Evolutionary conservation across 1,140 invertebrate genomes (phyloP).

Genomic region (Anoplophora glabripennis): DNA sequence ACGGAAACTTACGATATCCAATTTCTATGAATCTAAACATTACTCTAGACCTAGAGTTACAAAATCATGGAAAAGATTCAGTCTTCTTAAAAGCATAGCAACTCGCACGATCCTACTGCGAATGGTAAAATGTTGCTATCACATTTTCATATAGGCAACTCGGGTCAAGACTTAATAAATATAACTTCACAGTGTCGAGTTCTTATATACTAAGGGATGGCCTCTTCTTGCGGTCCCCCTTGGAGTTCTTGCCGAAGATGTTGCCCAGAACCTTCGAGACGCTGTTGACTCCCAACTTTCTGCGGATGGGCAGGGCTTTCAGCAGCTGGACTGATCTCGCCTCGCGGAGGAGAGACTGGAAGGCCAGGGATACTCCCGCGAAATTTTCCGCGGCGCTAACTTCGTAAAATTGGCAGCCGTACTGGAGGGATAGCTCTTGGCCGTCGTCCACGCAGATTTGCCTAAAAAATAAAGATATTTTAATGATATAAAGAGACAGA

Average conservation of each 20-base stretch:
- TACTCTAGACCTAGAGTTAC: neutral
- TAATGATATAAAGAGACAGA: no score
- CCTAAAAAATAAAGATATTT: constrained; percentile 53
- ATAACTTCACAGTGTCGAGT: neutral
- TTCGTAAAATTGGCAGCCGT: constrained; percentile 82
- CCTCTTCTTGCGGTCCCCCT: constrained; percentile 69
- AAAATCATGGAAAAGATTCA: neutral
- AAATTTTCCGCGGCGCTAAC: constrained; percentile 80
- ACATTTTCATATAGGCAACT: constrained; percentile 2
- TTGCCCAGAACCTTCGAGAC: constrained; percentile 77
- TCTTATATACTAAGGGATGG: constrained; percentile 69
- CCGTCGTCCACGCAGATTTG: constrained; percentile 77
- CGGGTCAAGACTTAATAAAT: neutral
- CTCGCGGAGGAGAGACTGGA: constrained; percentile 74
- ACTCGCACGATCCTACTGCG: neutral
- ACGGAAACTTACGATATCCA: neutral
- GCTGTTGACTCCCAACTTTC: constrained; percentile 73
- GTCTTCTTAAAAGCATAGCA: constrained; percentile 1
- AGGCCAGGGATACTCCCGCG: constrained; percentile 73
- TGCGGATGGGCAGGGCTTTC: constrained; percentile 65
- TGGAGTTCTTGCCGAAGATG: constrained; percentile 74
- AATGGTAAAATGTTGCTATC: constrained; percentile 14
- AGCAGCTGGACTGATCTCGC: constrained; percentile 69
- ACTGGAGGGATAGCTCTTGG: constrained; percentile 72
- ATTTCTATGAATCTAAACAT: neutral